These are phyloP conservation scores for Morone chrysops DNA, from an alignment of 2,113 vertebrate genomes.

Conservation along the genomic window DNA sequence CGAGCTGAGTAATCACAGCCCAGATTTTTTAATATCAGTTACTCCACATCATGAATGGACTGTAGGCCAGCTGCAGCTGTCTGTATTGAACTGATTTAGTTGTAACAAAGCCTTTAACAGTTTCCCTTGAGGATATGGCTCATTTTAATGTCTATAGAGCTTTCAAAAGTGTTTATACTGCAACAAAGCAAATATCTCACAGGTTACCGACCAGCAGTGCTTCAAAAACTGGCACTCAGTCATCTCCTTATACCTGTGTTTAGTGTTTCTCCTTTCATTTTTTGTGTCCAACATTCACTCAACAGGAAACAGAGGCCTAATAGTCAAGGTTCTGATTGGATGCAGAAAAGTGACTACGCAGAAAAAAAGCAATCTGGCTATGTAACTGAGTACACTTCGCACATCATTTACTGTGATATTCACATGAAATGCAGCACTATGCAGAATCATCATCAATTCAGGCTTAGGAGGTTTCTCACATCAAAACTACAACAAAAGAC, in stretches of 20 bases:
- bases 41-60: slow-evolving; percentile 27
- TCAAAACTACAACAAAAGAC: too few relatives aligned
- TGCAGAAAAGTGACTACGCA: slow-evolving; percentile 27
- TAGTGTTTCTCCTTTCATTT: slow-evolving; percentile 1
- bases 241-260: slow-evolving; percentile 13
- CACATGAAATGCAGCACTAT: not conserved
- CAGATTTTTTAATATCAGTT: slow-evolving; percentile 43
- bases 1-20: slow-evolving; percentile 37
- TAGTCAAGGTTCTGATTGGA: slow-evolving; percentile 35
- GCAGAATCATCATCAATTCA: not conserved
- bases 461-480: too few relatives aligned
- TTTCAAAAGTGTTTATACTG: slow-evolving; percentile 30
- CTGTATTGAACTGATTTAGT: slow-evolving; percentile 44
- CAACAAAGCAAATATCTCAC: slow-evolving; percentile 48
- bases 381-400: not conserved
- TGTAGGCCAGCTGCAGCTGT: slow-evolving; percentile 51
- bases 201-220: slow-evolving; percentile 43
- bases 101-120: slow-evolving; percentile 49
- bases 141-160: slow-evolving; percentile 16
- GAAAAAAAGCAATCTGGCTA: not conserved
- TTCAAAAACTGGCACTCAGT: slow-evolving; percentile 39
- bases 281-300: slow-evolving; percentile 25
- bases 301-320: slow-evolving; percentile 42
- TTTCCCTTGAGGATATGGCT: slow-evolving; percentile 25
- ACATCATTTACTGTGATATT: not conserved